phyloP scores from a whole-genome alignment of 2,888 invertebrate species.

The Lordiphosa andalusiaca region DNA sequence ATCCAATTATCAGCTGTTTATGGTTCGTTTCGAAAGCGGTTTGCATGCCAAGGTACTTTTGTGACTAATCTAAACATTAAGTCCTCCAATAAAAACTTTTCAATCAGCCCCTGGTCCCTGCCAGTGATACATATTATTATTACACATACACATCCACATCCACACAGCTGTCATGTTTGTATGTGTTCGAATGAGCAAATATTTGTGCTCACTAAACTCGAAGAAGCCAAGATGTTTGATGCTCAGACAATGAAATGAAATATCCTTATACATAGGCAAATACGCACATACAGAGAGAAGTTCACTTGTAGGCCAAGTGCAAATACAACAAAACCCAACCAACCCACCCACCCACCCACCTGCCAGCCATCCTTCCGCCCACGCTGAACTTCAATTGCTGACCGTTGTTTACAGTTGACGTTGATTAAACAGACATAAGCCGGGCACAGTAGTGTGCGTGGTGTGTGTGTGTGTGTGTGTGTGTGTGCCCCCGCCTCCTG shows the following conservation, averaged over 20 bases:
- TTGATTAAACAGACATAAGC: slow-evolving; percentile 68
- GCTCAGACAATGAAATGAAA: slow-evolving; percentile 37
- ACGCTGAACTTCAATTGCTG: slow-evolving; percentile 38
- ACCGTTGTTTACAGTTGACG: slow-evolving; percentile 64
- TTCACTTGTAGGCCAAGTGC: slow-evolving; percentile 32
- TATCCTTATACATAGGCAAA: slow-evolving; percentile 24
- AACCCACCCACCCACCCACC: slow-evolving; percentile 3
- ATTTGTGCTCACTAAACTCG: slow-evolving; percentile 54
- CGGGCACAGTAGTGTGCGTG: slow-evolving; percentile 5
- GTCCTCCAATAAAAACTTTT: not conserved
- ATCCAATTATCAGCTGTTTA: no score
- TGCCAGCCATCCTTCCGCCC: not conserved
- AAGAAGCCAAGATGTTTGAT: slow-evolving; percentile 69
- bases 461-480: slow-evolving; percentile 25
- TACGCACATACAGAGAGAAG: slow-evolving; percentile 3
- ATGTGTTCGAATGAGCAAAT: slow-evolving; percentile 52
- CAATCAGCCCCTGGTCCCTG: slow-evolving; percentile 17
- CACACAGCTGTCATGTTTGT: slow-evolving; percentile 32
- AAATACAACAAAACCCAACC: slow-evolving; percentile 19
- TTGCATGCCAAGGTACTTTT: no score
- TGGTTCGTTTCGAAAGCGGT: no score
- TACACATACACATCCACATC: not conserved
- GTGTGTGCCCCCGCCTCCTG: slow-evolving; percentile 15
- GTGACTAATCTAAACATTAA: no score
- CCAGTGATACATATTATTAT: slow-evolving; percentile 30